phyloP scores from a whole-genome alignment of 2,797 vertebrate genomes.

The Rhadinocentrus ornatus region DNA sequence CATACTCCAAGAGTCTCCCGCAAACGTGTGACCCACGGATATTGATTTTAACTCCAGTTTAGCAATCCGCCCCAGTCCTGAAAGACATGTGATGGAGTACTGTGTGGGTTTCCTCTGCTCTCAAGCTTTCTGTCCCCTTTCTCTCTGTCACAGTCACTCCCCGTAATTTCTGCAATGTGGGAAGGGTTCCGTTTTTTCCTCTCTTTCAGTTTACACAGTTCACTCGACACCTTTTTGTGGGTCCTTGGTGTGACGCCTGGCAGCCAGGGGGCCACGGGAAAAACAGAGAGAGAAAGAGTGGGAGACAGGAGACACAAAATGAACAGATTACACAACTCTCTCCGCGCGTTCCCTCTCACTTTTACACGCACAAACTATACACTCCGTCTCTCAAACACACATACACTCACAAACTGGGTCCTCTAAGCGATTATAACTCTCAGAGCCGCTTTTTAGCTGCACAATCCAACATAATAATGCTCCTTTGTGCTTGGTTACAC shows the following conservation, averaged over 20 bases:
- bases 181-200: slow-evolving; percentile 60
- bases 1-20: slow-evolving; percentile 69
- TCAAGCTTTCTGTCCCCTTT: slow-evolving; percentile 56
- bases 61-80: slow-evolving; percentile 32
- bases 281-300: slow-evolving; percentile 1
- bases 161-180: slow-evolving; percentile 73
- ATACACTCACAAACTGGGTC: slow-evolving; percentile 39
- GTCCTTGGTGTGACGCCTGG: slow-evolving; percentile 75
- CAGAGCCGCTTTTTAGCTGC: slow-evolving; percentile 70
- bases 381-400: slow-evolving; percentile 17
- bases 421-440: slow-evolving; percentile 73
- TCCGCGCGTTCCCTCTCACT: slow-evolving; percentile 18
- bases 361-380: slow-evolving; percentile 33
- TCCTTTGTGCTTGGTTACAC: slow-evolving; percentile 64
- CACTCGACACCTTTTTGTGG: slow-evolving; percentile 70
- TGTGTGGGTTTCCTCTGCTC: slow-evolving; percentile 39
- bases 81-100: slow-evolving; percentile 54
- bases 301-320: slow-evolving; percentile 58
- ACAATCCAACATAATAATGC: slow-evolving; percentile 68
- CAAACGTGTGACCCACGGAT: slow-evolving; percentile 29
- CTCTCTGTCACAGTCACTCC: slow-evolving; percentile 76
- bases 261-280: slow-evolving; percentile 53
- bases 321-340: slow-evolving; percentile 73
- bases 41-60: slow-evolving; percentile 44
- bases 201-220: slow-evolving; percentile 49